Conservation (phyloP, 2,113 vertebrate species). For the Amphiprion ocellaris region DNA sequence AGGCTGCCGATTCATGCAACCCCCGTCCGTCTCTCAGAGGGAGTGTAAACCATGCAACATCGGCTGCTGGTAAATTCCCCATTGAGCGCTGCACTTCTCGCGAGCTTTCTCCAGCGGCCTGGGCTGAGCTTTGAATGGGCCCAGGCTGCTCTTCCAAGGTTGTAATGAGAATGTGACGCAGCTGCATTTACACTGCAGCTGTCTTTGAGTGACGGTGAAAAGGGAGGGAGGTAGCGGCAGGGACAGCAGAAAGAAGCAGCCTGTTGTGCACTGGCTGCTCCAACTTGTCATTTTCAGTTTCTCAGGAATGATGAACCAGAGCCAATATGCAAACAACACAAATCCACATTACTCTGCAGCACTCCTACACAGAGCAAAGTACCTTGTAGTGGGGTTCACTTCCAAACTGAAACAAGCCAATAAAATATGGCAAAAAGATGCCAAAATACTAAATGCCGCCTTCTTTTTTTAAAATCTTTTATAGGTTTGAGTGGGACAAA, state of each 20-base stretch:
- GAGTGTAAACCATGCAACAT: background rate
- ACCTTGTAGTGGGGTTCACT: background rate
- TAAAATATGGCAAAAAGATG: background rate
- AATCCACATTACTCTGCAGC: too few relatives aligned
- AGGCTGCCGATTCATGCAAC: background rate
- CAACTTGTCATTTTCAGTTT: too few relatives aligned
- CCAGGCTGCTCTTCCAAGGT: conserved; percentile 42
- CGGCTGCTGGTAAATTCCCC: conserved; percentile 46
- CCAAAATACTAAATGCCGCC: conserved; percentile 2
- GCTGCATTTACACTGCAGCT: conserved; percentile 54
- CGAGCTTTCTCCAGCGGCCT: conserved; percentile 24
- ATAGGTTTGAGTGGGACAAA: conserved; percentile 99
- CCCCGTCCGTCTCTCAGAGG: too few relatives aligned
- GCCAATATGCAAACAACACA: too few relatives aligned
- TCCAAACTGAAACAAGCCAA: too few relatives aligned
- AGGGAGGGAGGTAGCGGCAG: background rate
- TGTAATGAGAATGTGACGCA: conserved; percentile 58
- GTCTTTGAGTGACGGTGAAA: conserved; percentile 31
- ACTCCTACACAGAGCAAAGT: too few relatives aligned
- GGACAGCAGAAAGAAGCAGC: background rate
- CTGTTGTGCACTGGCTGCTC: background rate
- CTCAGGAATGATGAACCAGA: too few relatives aligned
- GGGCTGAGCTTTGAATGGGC: conserved; percentile 14
- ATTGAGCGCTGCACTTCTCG: conserved; percentile 23
- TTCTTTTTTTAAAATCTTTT: conserved; percentile 8